phyloP scores from a whole-genome alignment of 2,888 invertebrate species.

The Euzetes globulus region DNA sequence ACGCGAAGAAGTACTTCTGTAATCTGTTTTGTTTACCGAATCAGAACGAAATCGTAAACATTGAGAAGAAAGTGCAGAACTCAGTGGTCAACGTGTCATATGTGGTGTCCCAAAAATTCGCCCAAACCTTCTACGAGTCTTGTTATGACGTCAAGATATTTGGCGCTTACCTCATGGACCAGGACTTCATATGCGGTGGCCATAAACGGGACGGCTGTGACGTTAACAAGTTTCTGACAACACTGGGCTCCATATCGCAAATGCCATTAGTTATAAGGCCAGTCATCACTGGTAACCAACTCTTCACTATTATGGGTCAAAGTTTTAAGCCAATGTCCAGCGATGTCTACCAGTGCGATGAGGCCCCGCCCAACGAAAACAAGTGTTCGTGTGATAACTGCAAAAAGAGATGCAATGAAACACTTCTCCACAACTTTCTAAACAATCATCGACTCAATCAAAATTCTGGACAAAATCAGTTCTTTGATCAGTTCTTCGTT shows the following conservation, averaged over 20 bases:
- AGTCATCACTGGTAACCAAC: background rate
- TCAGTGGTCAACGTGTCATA: conserved; percentile 30
- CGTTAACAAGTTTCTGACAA: conserved; percentile 11
- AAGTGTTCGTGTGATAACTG: conserved; percentile 34
- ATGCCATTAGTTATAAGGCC: conserved; percentile 30
- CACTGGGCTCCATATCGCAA: conserved; percentile 26
- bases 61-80: conserved; percentile 14
- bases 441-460: background rate
- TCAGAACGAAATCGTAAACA: conserved; percentile 21
- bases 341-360: conserved; percentile 24
- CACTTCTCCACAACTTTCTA: background rate
- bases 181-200: conserved; percentile 27
- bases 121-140: conserved; percentile 28
- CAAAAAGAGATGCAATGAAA: conserved; percentile 23
- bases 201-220: conserved; percentile 19
- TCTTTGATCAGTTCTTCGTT: background rate
- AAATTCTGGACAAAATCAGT: background rate
- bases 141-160: conserved; percentile 33
- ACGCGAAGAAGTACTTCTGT: conserved; percentile 34
- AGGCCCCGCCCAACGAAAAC: conserved; percentile 27
- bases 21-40: conserved; percentile 34
- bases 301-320: background rate
- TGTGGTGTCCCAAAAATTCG: conserved; percentile 29
- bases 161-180: conserved; percentile 33
- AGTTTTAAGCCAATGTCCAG: conserved; percentile 23